Percentiles rank a stretch among this genome's conserved stretches.
Conservation (phyloP, 2,797 vertebrate species). For the Echeneis naucrates region DNA sequence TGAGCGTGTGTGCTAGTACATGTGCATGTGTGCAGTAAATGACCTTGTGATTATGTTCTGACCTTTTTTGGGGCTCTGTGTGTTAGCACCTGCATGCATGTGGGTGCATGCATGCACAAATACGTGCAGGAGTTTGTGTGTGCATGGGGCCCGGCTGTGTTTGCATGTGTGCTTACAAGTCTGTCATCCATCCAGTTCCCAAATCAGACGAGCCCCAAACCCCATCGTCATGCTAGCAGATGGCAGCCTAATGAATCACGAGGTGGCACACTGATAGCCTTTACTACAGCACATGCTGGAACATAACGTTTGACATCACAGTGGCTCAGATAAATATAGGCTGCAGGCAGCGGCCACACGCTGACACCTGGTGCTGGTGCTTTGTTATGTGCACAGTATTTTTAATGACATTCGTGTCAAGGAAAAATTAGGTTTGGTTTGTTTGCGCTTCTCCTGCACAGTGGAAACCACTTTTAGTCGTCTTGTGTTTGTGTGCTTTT, state of each 20-base stretch:
- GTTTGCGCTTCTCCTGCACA: background rate
- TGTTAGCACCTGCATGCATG: background rate
- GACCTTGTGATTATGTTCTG: background rate
- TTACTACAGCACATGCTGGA: conserved; percentile 63
- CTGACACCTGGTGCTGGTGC: conserved; percentile 57
- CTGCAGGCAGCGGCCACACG: conserved; percentile 31
- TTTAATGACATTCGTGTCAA: conserved; percentile 19
- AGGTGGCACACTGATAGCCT: conserved; percentile 65
- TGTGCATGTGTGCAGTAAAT: conserved; percentile 8
- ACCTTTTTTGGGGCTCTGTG: conserved; percentile 15
- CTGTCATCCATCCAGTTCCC: conserved; percentile 46
- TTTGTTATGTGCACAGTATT: conserved; percentile 39
- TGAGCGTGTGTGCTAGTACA: conserved; percentile 4
- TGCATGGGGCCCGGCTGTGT: background rate
- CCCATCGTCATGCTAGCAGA: conserved; percentile 58
- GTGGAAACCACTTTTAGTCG: background rate
- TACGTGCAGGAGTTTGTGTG: too few relatives aligned
- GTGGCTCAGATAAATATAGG: conserved; percentile 64
- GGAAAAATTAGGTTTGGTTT: conserved; percentile 3
- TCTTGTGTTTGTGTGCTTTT: background rate
- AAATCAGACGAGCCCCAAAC: conserved; percentile 42
- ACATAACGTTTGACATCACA: conserved; percentile 54
- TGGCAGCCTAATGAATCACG: conserved; percentile 74
- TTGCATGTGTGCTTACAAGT: conserved; percentile 37
- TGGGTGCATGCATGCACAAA: background rate